Conservation (phyloP, 2,113 vertebrate species). For the Alligator sinensis region DNA sequence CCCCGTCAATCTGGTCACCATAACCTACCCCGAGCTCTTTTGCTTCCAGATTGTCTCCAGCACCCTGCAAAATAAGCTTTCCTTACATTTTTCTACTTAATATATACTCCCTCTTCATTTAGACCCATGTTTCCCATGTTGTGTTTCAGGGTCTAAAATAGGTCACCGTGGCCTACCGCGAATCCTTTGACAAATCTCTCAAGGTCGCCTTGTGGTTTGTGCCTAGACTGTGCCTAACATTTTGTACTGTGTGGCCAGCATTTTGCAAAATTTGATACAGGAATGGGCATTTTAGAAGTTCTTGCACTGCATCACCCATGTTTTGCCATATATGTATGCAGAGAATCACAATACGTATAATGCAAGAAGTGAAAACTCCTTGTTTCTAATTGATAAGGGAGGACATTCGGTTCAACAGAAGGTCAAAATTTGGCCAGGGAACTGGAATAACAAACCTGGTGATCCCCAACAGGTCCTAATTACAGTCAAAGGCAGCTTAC, state of each 20-base stretch:
- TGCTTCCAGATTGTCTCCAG: background rate
- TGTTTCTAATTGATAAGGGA: background rate
- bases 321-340: background rate
- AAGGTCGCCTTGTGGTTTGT: background rate
- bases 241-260: background rate
- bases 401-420: background rate
- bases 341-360: background rate
- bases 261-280: background rate
- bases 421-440: background rate
- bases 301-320: background rate
- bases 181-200: background rate
- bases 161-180: background rate
- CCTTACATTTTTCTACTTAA: background rate
- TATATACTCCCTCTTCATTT: background rate
- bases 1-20: background rate
- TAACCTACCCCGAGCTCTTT: slow-evolving; percentile 6
- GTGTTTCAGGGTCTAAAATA: background rate
- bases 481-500: background rate
- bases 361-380: background rate
- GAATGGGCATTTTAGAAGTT: background rate
- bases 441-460: background rate
- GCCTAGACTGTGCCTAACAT: no score
- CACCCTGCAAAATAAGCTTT: background rate
- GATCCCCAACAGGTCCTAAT: background rate
- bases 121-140: background rate